Percentiles rank a stretch among this genome's conserved stretches.
These are phyloP conservation scores for Cotesia chilonis DNA, from an alignment of 1,140 invertebrate genomes.

Conservation along the genomic window DNA sequence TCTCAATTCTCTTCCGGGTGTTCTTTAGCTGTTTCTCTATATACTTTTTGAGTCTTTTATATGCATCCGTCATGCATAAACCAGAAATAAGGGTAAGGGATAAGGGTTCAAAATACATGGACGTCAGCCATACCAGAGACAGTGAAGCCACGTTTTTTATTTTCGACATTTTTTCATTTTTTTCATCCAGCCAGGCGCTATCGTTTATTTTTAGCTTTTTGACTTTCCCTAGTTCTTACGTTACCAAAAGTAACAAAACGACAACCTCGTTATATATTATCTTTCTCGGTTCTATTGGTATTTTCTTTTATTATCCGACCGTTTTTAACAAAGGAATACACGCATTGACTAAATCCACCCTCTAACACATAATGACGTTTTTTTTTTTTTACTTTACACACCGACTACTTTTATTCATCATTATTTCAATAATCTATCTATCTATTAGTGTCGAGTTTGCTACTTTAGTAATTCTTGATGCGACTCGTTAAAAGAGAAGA, in stretches of 20 bases:
- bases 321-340: too few relatives aligned
- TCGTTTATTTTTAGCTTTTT: too few relatives aligned
- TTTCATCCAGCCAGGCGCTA: not conserved
- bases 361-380: not conserved
- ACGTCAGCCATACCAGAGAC: not conserved
- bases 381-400: conserved; percentile 21
- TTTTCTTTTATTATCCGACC: not conserved
- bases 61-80: conserved; percentile 2
- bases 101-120: conserved; percentile 5
- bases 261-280: conserved; percentile 11
- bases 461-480: too few relatives aligned
- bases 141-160: not conserved
- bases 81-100: too few relatives aligned
- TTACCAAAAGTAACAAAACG: too few relatives aligned
- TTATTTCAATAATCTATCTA: too few relatives aligned
- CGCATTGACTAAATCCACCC: not conserved
- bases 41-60: not conserved
- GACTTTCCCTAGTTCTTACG: too few relatives aligned
- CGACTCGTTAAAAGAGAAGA: not conserved
- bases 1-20: conserved; percentile 55
- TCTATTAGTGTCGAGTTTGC: too few relatives aligned
- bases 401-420: not conserved
- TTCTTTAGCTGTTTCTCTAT: conserved; percentile 39
- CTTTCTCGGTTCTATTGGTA: not conserved
- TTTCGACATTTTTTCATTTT: conserved; percentile 3